Evolutionary conservation across 2,888 invertebrate species (phyloP).

Genomic region (Epirrhoe tristata): DNA sequence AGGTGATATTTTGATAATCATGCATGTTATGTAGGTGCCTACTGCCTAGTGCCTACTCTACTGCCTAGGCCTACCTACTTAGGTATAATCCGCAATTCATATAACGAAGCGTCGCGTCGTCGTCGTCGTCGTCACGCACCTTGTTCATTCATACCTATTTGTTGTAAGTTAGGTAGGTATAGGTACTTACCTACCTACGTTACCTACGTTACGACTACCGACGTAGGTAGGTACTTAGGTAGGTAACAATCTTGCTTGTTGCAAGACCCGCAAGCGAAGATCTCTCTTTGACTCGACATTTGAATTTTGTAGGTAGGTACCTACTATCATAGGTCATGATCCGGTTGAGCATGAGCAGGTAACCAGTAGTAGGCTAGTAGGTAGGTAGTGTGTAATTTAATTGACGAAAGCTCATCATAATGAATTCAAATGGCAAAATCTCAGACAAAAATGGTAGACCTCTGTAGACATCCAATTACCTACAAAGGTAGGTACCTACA

Average conservation of each 20-base stretch:
- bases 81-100: no score
- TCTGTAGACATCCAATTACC: no score
- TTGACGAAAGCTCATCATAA: not conserved
- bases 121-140: no score
- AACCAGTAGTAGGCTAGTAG: not conserved
- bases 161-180: no score
- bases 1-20: no score
- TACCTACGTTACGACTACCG: not conserved
- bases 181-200: not conserved
- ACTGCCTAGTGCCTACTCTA: no score
- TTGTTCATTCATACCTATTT: no score
- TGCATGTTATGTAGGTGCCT: no score
- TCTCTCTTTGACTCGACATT: constrained; percentile 1
- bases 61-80: no score
- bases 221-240: not conserved
- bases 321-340: not conserved
- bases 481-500: no score
- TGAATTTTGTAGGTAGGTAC: not conserved
- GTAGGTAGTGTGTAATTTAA: not conserved
- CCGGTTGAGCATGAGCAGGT: not conserved
- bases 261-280: not conserved
- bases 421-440: not conserved
- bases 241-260: not conserved
- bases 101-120: no score
- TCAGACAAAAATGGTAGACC: no score